Evolutionary conservation across 2,797 vertebrate species (phyloP), one percentile per base, ranked within the genome.

Genomic region (Cryptoprocta ferox): DNA sequence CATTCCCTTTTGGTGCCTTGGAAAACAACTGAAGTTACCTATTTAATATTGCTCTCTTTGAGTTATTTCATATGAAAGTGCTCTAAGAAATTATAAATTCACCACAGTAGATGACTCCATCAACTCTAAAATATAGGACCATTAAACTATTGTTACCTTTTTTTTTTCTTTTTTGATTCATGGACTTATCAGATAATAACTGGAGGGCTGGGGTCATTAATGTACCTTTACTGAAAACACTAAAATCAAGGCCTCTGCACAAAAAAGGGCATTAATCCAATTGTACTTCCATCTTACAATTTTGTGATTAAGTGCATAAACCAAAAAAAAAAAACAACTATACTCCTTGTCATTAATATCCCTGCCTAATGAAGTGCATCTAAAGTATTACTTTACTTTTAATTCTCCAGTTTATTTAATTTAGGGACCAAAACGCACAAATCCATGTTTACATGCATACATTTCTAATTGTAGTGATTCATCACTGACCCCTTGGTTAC

Each of bases 311-410:
- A 96, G 56, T 73, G 14, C 81, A 83, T 80, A 59, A 97, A 94
- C 71, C 83, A 48, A 48, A 48, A 42, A 13, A 48, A 95, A 95
- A 96, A 96, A 96, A 84, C 94, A 95, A 71, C 94, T 92, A 59
- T 83, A 70, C 80, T 70, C 50, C 68, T 80, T 96, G 90, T 92
- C 94, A 78, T 96, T 97, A 97, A 97, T 97, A 96, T 81, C 68
- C 32, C 59, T 95, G 90, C 94, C 35, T 97, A 98, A 97, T 95
- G 96, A 97, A 95, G 93, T 95, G 65, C n/a, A 71, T 82, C 89
- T 35, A 85, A 97, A 94, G 5, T 73, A 95, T n/a, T 73, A 78
- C 82, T 91, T 96, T 14, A 89, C 80, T 92, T 97, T 26, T 94
- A 92, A 10, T 96, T 95, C 50, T 91, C 75, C 66, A 0, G 84